Base-by-base conservation (phyloP, 2,113 vertebrate species). In the Elaphurus davidianus region DNA sequence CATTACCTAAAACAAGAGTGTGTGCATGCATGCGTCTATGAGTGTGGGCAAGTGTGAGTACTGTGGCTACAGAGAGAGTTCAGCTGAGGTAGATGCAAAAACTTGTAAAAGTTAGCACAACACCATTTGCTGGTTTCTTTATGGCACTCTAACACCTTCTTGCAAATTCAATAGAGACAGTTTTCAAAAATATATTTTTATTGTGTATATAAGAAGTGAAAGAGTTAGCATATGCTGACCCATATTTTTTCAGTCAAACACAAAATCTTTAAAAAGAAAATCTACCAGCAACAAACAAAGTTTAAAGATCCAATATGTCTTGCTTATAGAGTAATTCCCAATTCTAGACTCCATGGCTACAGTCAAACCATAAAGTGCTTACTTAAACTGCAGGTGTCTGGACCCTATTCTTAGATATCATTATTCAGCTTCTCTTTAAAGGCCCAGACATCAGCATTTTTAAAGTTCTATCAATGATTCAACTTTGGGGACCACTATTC, bases 241-340 rank as follows among this genome's bases (percentile, higher is more conserved):
- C 50, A 55, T 52, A 67, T 76, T 87, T 87, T 87, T 76, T 90
- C 30, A 90, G 67, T 55, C 52, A 87, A 84, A 92, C 36, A 79
- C 87, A 94, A 93, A 94, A 86, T 76, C 17, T 33, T 52, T 82
- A 78, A 88, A 25, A 9, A n/a, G 67, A 87, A 95, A 91, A 92
- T 57, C 82, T 57, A 47, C 21, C 62, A 71, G n/a, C 43, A 87
- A 90, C 43, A 83, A 91, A 55, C 57, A 23, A 86, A 83, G 5
- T 55, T 83, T 86, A 54, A 13, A 87, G 21, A 60, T 74, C 17
- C 43, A 74, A 92, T 93, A 57, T 78, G 59, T 28, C 52, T 79
- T n/a, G 67, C 82, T 64, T 87, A 2, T 21, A 87, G n/a, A 23
- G 23, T 87, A 23, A 76, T 62, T n/a, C 25, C 50, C 89, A 88